phyloP scores from a whole-genome alignment of 2,888 invertebrate genomes.

The Ophion slaviceki region DNA sequence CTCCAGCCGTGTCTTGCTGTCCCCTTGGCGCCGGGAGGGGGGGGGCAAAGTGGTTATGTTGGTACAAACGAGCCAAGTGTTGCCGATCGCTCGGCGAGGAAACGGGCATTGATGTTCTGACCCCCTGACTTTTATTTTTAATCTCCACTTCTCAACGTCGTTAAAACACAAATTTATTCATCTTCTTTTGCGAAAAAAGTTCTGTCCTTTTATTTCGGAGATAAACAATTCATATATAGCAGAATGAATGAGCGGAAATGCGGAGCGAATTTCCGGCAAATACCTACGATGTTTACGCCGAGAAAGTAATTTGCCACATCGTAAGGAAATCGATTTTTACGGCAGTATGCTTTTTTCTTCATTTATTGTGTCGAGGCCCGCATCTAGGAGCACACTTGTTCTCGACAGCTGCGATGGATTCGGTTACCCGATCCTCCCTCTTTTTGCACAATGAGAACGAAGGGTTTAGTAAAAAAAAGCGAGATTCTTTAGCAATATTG shows the following conservation, averaged over 20 bases:
- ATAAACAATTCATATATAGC: too few species aligned
- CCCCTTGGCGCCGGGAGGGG: constrained; percentile 31
- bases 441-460: constrained; percentile 28
- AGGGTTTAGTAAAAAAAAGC: constrained; percentile 39
- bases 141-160: not conserved
- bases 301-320: not conserved
- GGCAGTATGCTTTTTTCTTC: not conserved
- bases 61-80: constrained; percentile 61
- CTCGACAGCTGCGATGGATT: constrained; percentile 23
- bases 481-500: constrained; percentile 30
- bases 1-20: constrained; percentile 65
- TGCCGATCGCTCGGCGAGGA: constrained; percentile 66
- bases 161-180: constrained; percentile 30
- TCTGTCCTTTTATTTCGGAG: too few species aligned
- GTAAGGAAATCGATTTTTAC: not conserved
- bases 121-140: not conserved
- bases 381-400: constrained; percentile 11
- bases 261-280: too few species aligned
- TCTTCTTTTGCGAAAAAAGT: not conserved
- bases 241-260: too few species aligned
- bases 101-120: constrained; percentile 54
- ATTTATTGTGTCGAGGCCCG: constrained; percentile 7
- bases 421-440: constrained; percentile 21
- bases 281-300: too few species aligned
- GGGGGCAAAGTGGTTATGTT: constrained; percentile 42